These are phyloP conservation scores for Argentina silus DNA, from an alignment of 2,797 vertebrate genomes.

Conservation along the genomic window DNA sequence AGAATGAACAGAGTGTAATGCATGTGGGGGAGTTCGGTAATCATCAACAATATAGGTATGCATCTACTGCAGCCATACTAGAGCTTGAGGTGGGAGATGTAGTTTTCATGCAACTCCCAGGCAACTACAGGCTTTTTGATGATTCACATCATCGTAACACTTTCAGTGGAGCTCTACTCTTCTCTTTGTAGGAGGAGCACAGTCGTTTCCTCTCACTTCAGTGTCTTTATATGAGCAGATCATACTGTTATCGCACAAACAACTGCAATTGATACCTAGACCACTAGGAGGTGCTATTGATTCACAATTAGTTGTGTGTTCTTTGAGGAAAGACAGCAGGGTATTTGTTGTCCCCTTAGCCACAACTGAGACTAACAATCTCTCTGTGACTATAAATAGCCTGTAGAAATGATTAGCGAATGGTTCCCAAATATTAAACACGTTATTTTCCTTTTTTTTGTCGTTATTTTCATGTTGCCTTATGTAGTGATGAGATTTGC, in stretches of 20 bases:
- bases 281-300: constrained; percentile 3
- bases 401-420: no score
- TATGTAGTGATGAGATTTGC: background rate
- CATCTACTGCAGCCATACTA: constrained; percentile 1
- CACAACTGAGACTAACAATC: no score
- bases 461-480: no score
- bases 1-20: background rate
- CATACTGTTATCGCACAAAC: background rate
- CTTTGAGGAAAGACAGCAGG: background rate
- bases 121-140: background rate
- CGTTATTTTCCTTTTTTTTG: no score
- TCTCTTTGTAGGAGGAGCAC: no score
- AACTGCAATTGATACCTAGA: background rate
- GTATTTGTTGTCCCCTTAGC: no score
- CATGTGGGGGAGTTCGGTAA: background rate
- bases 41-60: constrained; percentile 1
- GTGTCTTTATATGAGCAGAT: no score
- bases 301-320: background rate
- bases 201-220: no score
- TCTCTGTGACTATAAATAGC: no score
- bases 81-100: background rate
- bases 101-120: background rate
- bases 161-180: background rate
- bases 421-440: no score
- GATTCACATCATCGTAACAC: background rate